Percentiles rank a stretch among this genome's conserved stretches.
phyloP scores from a whole-genome alignment of 2,113 vertebrate genomes.

The Aphelocoma coerulescens region DNA sequence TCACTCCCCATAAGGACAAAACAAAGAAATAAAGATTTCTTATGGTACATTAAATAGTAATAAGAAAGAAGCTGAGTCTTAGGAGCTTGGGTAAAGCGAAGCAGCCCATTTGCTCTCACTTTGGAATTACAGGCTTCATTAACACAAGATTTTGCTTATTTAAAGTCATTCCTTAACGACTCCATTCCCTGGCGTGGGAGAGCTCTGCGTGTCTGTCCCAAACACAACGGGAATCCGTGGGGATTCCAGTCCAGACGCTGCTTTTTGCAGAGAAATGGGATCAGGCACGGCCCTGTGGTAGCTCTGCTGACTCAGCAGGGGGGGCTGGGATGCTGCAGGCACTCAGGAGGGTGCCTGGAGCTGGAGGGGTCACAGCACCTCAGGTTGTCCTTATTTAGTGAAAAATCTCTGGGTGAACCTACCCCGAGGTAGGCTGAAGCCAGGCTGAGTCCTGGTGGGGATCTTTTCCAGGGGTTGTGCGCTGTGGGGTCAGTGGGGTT shows the following conservation, averaged over 20 bases:
- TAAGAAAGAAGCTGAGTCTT: constrained; percentile 25
- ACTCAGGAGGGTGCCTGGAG: accelerated
- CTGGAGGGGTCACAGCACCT: too few species aligned
- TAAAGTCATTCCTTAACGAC: constrained; percentile 65
- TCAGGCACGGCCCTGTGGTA: accelerated
- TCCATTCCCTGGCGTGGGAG: neutral
- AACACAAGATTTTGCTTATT: constrained; percentile 70
- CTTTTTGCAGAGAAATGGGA: accelerated
- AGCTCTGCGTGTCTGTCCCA: neutral
- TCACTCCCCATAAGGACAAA: neutral
- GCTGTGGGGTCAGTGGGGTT: neutral
- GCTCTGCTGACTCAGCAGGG: neutral
- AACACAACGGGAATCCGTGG: neutral
- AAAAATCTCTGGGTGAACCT: accelerated
- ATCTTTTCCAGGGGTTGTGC: accelerated
- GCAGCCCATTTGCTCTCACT: constrained; percentile 66
- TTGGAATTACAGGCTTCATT: constrained; percentile 76
- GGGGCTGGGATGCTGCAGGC: neutral
- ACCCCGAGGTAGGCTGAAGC: accelerated
- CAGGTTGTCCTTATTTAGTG: accelerated
- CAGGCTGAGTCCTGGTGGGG: neutral
- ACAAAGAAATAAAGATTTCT: neutral
- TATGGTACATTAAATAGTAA: constrained; percentile 70
- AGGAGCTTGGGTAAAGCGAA: constrained; percentile 27
- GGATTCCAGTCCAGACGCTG: neutral